phyloP scores from a whole-genome alignment of 2,113 vertebrate genomes.

The Sapayoa aenigma region DNA sequence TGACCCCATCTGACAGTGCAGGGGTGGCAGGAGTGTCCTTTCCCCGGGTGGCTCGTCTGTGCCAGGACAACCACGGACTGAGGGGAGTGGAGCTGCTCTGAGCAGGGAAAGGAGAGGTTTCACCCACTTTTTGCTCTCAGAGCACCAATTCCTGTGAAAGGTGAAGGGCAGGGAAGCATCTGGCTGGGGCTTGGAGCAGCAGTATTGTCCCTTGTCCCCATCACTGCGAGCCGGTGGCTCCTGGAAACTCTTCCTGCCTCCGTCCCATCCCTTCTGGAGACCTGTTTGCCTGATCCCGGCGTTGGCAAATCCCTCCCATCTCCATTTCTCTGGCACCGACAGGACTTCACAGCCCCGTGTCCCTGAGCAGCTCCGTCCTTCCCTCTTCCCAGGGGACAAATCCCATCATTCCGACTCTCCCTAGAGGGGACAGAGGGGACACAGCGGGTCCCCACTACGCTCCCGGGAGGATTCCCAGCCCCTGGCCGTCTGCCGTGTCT shows the following conservation, averaged over 20 bases:
- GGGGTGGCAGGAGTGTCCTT: neutral
- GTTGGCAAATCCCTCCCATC: neutral
- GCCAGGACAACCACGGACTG: neutral
- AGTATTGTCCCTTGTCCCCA: neutral
- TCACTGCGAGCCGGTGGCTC: neutral
- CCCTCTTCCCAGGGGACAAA: neutral
- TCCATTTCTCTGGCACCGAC: neutral
- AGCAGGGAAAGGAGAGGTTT: neutral
- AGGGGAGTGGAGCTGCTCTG: fast-evolving
- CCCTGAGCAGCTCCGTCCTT: neutral
- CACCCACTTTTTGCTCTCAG: neutral
- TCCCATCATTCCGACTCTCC: neutral
- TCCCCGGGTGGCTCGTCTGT: fast-evolving
- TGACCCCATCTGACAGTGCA: neutral
- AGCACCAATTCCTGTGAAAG: neutral
- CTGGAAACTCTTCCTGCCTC: neutral
- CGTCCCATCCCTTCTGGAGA: neutral
- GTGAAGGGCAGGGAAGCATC: fast-evolving
- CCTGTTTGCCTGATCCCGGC: neutral
- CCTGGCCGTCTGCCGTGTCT: neutral
- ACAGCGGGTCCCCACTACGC: fast-evolving
- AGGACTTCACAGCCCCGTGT: fast-evolving
- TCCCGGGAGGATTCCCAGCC: neutral
- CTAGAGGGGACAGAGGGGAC: neutral
- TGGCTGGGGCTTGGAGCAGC: neutral